Evolutionary conservation across 1,140 invertebrate species (phyloP), one percentile per base, ranked within the genome.

Genomic region (Eriosoma lanigerum): DNA sequence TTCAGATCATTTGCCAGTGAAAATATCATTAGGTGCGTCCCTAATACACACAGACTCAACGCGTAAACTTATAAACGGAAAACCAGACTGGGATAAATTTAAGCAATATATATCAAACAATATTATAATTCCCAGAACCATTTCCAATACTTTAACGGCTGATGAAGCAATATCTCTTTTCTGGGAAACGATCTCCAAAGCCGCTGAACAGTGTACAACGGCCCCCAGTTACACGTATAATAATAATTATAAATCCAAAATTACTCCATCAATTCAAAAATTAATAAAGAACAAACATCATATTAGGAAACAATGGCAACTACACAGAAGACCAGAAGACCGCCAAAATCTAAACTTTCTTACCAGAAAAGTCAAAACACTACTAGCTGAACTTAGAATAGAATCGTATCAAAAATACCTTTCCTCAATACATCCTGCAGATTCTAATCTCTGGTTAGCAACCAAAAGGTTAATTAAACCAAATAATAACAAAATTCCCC

Each of bases 261-360:
- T n/a, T 21, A 68, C 64, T 46, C 38, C n/a, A 19, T 46, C 38
- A 32, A 68, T 44, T 68, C 38, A 38, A 68, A 68, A 68, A 38
- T 68, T 68, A 68, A 46, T 68, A 38, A 46, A 68, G n/a, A 38
- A 38, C 3, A 68, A 68, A 68, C 64, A 68, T 68, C 38, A 68
- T 10, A 68, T 38, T 21, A 68, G 38, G 12, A 68, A 44, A 46
- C 64, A 44, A n/a, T 68, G 64, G 64, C 38, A 68, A 68, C 38
- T 68, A 1, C 19, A 24, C n/a, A 68, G 64, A 68, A 32, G n/a
- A 68, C 38, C 38, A 44, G 29, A 68, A 68, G 19, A 44, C n/a
- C 29, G 38, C 17, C 29, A 68, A 46, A 68, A 68, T n/a, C 32
- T 68, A 68, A 68, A 68, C n/a, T 68, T n/a, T 21, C 38, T 68